These are phyloP conservation scores for Hirudo medicinalis DNA, from an alignment of 1,140 invertebrate species.

Conservation along the genomic window DNA sequence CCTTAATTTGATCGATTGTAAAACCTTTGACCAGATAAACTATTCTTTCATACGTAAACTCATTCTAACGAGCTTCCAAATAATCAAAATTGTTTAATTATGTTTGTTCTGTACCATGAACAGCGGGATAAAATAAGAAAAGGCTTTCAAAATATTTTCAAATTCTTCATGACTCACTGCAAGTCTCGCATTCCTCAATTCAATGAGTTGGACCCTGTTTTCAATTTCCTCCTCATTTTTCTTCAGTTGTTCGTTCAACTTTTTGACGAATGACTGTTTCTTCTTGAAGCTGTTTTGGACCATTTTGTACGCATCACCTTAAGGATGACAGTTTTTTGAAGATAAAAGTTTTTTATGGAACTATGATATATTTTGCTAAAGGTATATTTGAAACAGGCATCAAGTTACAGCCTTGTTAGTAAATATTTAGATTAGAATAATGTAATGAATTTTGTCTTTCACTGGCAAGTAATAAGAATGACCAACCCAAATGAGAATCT, in stretches of 20 bases:
- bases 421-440: too few species aligned
- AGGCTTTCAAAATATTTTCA: too few species aligned
- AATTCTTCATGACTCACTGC: background rate
- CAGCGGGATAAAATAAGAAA: too few species aligned
- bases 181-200: slow-evolving; percentile 4
- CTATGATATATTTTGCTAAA: background rate
- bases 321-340: background rate
- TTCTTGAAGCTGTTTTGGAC: slow-evolving; percentile 1
- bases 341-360: background rate
- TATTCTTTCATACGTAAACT: too few species aligned
- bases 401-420: too few species aligned
- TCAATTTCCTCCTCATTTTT: slow-evolving; percentile 11
- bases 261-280: slow-evolving; percentile 7
- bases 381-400: too few species aligned
- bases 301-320: slow-evolving; percentile 14
- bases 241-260: slow-evolving; percentile 7
- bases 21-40: too few species aligned
- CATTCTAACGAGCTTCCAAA: too few species aligned
- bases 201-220: slow-evolving; percentile 11
- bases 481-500: background rate
- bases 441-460: too few species aligned
- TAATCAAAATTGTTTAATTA: too few species aligned
- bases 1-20: too few species aligned
- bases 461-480: background rate
- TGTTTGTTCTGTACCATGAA: too few species aligned